Conservation (phyloP, 2,113 vertebrate genomes). For the Mormoops blainvillei region DNA sequence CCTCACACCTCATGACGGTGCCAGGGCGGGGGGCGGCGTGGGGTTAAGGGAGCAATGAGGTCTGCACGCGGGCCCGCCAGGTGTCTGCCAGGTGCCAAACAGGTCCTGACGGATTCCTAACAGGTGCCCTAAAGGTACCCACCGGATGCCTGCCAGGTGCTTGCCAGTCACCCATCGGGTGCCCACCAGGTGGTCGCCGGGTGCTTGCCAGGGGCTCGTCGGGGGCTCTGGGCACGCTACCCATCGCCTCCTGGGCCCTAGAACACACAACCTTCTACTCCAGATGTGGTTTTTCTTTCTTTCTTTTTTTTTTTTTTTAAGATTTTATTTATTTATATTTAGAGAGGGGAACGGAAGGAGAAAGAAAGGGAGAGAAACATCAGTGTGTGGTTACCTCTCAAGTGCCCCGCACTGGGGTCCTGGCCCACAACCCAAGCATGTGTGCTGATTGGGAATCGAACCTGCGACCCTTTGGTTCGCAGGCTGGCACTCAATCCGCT, state of each 20-base stretch:
- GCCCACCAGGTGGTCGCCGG: accelerated
- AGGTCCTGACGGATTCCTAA: accelerated
- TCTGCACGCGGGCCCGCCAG: neutral
- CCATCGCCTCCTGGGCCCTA: neutral
- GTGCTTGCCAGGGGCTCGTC: neutral
- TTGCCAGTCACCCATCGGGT: neutral
- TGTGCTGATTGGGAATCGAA: no score
- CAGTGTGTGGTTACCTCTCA: no score
- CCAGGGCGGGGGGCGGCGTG: accelerated
- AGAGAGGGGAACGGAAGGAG: no score
- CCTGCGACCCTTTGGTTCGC: no score
- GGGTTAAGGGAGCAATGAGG: neutral
- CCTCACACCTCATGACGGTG: neutral
- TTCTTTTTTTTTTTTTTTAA: no score
- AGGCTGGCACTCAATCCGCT: no score
- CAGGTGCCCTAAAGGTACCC: neutral
- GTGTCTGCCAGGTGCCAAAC: neutral
- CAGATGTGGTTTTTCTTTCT: no score
- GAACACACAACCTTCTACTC: neutral
- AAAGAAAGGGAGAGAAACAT: no score
- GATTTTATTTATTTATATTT: no score
- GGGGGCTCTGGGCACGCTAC: neutral
- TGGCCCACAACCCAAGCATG: no score
- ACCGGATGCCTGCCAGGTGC: neutral
- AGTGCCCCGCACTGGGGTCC: no score